Evolutionary conservation across 2,888 invertebrate species (phyloP).

Genomic region (Criorhina ranunculi): DNA sequence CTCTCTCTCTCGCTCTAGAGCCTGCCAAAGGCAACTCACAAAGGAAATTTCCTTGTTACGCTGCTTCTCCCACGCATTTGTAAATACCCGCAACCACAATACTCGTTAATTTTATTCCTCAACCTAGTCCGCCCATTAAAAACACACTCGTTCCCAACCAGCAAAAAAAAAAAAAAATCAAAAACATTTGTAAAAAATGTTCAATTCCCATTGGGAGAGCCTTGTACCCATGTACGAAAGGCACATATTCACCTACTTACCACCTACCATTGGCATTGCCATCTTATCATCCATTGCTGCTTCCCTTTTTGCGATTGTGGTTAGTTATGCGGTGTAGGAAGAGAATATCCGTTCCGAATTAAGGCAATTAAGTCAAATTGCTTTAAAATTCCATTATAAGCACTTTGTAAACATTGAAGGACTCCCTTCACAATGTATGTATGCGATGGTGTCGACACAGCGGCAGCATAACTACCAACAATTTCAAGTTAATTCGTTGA

Average conservation of each 20-base stretch:
- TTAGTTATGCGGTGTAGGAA: slow-evolving; percentile 55
- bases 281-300: slow-evolving; percentile 46
- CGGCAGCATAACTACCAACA: slow-evolving; percentile 48
- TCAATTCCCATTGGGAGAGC: slow-evolving; percentile 46
- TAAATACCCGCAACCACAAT: slow-evolving; percentile 10
- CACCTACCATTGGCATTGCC: not conserved
- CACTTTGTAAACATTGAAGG: slow-evolving; percentile 75
- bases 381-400: slow-evolving; percentile 76
- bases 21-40: not conserved
- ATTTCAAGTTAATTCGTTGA: slow-evolving; percentile 69
- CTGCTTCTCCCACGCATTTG: not conserved
- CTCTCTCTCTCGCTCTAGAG: too few relatives aligned
- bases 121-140: slow-evolving; percentile 15
- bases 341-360: slow-evolving; percentile 68
- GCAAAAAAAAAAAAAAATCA: not conserved
- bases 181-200: slow-evolving; percentile 30
- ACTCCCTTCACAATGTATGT: slow-evolving; percentile 50
- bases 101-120: not conserved
- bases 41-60: not conserved
- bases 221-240: slow-evolving; percentile 39
- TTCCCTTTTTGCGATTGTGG: slow-evolving; percentile 47
- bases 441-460: not conserved
- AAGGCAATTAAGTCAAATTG: slow-evolving; percentile 76
- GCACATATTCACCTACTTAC: slow-evolving; percentile 66
- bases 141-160: slow-evolving; percentile 4